Conservation (phyloP, 2,888 invertebrate genomes). For the Leucania comma region DNA sequence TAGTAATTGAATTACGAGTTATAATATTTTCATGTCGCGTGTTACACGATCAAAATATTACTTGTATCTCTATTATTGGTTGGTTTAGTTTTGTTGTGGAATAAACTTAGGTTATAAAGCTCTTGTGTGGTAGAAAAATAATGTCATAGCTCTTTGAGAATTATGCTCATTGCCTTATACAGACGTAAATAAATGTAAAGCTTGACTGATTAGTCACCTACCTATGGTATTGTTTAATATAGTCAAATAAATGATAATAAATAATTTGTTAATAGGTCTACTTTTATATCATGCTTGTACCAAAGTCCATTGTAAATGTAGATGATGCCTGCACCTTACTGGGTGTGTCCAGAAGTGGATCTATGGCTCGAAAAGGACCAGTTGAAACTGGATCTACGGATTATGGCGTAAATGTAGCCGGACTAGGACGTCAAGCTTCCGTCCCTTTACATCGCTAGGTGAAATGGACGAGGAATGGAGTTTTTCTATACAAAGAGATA, state of each 20-base stretch:
- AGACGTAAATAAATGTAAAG: neutral
- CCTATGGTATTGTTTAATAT: neutral
- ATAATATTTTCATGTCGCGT: conserved; percentile 29
- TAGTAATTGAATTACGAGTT: conserved; percentile 39
- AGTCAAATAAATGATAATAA: neutral
- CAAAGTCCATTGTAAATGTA: conserved; percentile 19
- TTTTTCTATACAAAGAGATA: conserved; percentile 17
- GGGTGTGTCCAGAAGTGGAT: conserved; percentile 48
- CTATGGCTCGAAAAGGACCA: conserved; percentile 40
- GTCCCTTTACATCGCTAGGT: conserved; percentile 15
- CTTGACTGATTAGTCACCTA: neutral
- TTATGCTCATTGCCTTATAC: conserved; percentile 3
- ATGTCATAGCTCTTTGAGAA: conserved; percentile 36
- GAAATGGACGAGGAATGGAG: conserved; percentile 22
- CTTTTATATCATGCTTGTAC: conserved; percentile 8
- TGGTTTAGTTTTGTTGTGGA: conserved; percentile 20
- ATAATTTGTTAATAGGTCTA: neutral
- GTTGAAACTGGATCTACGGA: conserved; percentile 44
- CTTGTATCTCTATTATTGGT: conserved; percentile 27
- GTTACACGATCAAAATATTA: conserved; percentile 22
- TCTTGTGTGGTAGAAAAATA: conserved; percentile 22
- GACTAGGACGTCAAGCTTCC: conserved; percentile 37
- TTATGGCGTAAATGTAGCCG: conserved; percentile 31
- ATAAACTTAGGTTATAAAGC: conserved; percentile 21
- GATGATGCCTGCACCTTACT: conserved; percentile 39